Evolutionary conservation across 2,797 vertebrate genomes (phyloP).

Genomic region (Oreochromis mossambicus): DNA sequence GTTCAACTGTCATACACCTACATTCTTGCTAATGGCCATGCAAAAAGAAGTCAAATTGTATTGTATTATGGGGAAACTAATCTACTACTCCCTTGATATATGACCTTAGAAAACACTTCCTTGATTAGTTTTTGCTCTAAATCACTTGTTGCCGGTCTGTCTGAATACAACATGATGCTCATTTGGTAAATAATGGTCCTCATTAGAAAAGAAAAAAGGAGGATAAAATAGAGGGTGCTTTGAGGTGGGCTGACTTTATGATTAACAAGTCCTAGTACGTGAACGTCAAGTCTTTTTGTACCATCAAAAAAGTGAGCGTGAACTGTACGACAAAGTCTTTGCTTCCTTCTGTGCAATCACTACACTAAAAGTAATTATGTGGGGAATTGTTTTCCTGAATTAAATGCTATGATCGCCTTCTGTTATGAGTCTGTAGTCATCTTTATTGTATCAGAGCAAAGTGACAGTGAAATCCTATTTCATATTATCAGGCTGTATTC

Average conservation of each 20-base stretch:
- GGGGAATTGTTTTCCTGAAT: constrained; percentile 2
- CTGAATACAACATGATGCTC: neutral
- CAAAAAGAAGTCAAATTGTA: neutral
- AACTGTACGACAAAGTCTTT: neutral
- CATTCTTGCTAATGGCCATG: neutral
- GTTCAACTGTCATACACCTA: neutral
- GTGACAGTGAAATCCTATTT: constrained; percentile 20
- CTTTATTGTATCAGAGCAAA: constrained; percentile 5
- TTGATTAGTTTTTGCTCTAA: neutral
- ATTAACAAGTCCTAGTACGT: neutral
- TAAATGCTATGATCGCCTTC: neutral
- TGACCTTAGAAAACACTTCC: neutral
- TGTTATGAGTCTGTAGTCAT: neutral
- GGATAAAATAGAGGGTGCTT: neutral
- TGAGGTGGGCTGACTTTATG: neutral
- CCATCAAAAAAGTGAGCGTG: neutral
- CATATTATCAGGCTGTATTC: neutral
- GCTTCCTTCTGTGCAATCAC: neutral
- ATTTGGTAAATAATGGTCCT: neutral
- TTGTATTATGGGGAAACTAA: neutral
- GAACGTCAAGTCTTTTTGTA: neutral
- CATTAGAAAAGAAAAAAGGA: neutral
- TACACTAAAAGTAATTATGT: neutral
- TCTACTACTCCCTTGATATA: neutral
- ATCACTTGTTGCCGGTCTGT: neutral